Conservation (phyloP, 2,888 invertebrate species). For the Lithophane semibrunnea region DNA sequence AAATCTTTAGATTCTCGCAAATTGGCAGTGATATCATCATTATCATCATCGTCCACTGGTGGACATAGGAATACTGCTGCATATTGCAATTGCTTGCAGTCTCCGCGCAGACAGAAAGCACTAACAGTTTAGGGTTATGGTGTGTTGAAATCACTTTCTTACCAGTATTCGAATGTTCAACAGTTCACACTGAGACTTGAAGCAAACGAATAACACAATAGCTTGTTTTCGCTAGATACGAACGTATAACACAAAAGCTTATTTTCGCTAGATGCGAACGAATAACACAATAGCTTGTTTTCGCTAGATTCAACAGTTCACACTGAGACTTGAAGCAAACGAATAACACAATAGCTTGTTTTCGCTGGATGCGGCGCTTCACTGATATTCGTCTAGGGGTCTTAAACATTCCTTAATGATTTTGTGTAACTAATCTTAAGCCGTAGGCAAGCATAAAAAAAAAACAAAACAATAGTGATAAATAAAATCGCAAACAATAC, state of each 20-base stretch:
- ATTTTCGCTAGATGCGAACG: background rate
- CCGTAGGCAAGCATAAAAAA: background rate
- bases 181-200: background rate
- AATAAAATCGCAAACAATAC: constrained; percentile 2
- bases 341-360: background rate
- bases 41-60: background rate
- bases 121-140: background rate
- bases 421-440: background rate
- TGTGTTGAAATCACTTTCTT: background rate
- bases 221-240: background rate
- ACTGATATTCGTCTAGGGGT: background rate
- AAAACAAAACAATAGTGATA: background rate
- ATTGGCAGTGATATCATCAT: background rate
- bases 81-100: background rate
- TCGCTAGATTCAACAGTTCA: background rate
- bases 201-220: background rate
- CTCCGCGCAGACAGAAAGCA: background rate
- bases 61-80: background rate
- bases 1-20: background rate
- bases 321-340: background rate
- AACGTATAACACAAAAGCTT: background rate
- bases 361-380: background rate
- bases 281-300: background rate
- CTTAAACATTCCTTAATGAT: background rate
- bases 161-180: background rate